Conservation (phyloP, 2,888 invertebrate species). For the Platerodrilus igneus region DNA sequence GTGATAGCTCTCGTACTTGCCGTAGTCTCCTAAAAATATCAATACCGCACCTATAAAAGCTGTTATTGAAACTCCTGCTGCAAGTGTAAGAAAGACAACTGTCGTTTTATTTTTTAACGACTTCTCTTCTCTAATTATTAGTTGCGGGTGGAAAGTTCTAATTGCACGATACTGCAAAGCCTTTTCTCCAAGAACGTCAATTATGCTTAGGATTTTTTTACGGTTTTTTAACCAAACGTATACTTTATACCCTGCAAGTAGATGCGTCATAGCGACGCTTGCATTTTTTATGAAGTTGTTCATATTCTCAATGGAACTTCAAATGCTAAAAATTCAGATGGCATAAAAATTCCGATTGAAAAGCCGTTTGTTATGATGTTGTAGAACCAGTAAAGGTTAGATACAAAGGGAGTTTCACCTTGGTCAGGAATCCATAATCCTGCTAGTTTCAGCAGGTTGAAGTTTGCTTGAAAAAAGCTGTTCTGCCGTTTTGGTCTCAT, state of each 20-base stretch:
- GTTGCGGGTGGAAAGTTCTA: conserved; percentile 21
- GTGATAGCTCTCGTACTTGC: conserved; percentile 7
- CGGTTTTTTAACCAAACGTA: conserved; percentile 27
- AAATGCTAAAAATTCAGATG: conserved; percentile 26
- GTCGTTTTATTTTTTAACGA: conserved; percentile 21
- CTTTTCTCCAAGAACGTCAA: conserved; percentile 20
- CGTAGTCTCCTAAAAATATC: conserved; percentile 14
- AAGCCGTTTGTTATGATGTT: conserved; percentile 21
- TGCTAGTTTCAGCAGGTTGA: conserved; percentile 26
- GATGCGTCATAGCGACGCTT: conserved; percentile 29
- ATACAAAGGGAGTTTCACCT: conserved; percentile 4
- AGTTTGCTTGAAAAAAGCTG: conserved; percentile 27
- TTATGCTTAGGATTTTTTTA: conserved; percentile 25
- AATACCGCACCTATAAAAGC: conserved; percentile 13
- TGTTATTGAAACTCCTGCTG: conserved; percentile 13
- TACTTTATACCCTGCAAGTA: conserved; percentile 27
- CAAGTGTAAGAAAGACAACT: conserved; percentile 10
- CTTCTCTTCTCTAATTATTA: conserved; percentile 25
- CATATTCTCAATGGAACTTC: conserved; percentile 18
- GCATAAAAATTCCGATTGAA: conserved; percentile 26
- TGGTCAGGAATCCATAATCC: conserved; percentile 28
- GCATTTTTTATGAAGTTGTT: conserved; percentile 30
- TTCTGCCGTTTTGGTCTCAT: no score
- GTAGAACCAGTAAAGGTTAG: conserved; percentile 14
- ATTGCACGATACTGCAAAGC: conserved; percentile 23